Base-by-base conservation (phyloP, 2,888 invertebrate genomes). In the Agonopterix heracliana region DNA sequence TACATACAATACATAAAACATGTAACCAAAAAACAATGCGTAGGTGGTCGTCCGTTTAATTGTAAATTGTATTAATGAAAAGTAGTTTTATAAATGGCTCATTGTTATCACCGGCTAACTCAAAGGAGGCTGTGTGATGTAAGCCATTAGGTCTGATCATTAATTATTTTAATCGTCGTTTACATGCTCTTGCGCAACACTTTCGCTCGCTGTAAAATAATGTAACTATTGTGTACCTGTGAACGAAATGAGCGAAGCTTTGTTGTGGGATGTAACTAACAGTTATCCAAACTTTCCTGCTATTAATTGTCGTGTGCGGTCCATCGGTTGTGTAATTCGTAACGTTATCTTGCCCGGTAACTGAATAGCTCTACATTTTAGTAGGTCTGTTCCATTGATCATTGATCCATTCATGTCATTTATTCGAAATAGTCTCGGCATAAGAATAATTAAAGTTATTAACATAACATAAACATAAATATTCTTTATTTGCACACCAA, bases 131-230 rank as follows among this genome's bases (percentile, higher is more conserved):
- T 54, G 54, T 70, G 62, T 79, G 76, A 81, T 71, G 76, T 75
- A 83, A 78, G 69, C 74, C 68, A 80, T 84, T 80, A 82, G 69
- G 64, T 72, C 70, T 61, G 69, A 64, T 70, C 74, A 85, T 87
- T 85, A 85, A 83, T 87, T 83, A 84, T 77, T 76, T 80, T 82
- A 79, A 84, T 78, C 70, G 75, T 67, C 77, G 71, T 80, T 81
- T 77, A 80, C 70, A 68, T 74, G 68, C 56, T 58, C 63, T 81
- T 85, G 64, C 76, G 74, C 68, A 85, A 86, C 50, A 76, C 82
- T 82, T 85, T 84, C 84, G 81, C 80, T 64, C 50, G 57, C 60
- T 57, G 72, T 81, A 81, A 81, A 82, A 86, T 85, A 85, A 84
- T 78, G 75, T 64, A 63, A 60, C 79, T 66, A 86, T 87, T 87